Conservation (phyloP, 2,888 invertebrate species). For the Epirrhoe tristata region DNA sequence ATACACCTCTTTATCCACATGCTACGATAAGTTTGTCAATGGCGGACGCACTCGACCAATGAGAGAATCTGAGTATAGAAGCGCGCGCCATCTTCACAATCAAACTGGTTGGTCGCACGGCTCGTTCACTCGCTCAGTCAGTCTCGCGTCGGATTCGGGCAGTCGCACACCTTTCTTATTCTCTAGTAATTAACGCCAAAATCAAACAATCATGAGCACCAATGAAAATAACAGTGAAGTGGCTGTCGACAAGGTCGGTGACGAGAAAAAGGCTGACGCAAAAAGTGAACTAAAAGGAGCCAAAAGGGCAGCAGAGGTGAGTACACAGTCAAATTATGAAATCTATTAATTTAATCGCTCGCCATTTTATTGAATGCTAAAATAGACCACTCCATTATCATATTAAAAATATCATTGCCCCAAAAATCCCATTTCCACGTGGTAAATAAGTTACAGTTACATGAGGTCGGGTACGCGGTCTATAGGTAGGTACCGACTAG, state of each 20-base stretch:
- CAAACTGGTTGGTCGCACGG: constrained; percentile 87
- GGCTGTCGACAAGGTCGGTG: constrained; percentile 93
- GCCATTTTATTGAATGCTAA: constrained; percentile 82
- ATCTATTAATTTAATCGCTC: constrained; percentile 80
- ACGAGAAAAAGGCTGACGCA: constrained; percentile 89
- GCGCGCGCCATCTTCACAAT: constrained; percentile 94
- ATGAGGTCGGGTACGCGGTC: constrained; percentile 43
- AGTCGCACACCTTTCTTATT: constrained; percentile 76
- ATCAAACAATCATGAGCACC: constrained; percentile 83
- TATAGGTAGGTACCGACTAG: constrained; percentile 42
- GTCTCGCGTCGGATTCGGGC: constrained; percentile 88
- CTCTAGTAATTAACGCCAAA: constrained; percentile 76
- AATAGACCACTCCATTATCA: constrained; percentile 7
- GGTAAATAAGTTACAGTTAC: constrained; percentile 48
- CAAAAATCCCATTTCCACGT: constrained; percentile 56
- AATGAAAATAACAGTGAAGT: constrained; percentile 93
- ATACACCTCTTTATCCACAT: constrained; percentile 65
- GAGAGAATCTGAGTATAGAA: constrained; percentile 68
- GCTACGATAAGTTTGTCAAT: constrained; percentile 71
- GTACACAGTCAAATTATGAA: constrained; percentile 82
- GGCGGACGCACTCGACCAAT: constrained; percentile 74
- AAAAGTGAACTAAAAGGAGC: constrained; percentile 94
- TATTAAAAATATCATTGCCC: background rate
- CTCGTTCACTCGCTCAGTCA: constrained; percentile 86
- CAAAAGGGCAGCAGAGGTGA: constrained; percentile 95